Base-by-base conservation (phyloP, 2,888 invertebrate genomes). In the Lypha dubia region DNA sequence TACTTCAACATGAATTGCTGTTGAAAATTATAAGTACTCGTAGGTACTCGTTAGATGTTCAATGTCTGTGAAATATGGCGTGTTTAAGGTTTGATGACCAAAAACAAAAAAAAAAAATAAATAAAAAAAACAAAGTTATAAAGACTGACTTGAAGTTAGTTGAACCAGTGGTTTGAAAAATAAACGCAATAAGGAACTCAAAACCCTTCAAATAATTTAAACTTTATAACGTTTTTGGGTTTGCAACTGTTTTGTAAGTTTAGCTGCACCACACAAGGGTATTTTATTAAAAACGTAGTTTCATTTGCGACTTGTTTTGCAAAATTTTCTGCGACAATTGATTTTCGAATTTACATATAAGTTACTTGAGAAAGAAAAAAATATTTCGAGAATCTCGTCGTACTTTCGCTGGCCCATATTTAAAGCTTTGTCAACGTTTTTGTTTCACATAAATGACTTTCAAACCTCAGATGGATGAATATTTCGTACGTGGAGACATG, bases 21-120 rank as follows among this genome's bases (percentile, higher is more conserved):
- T 76, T 71, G 67, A 81, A 81, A 77, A 77, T 84, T 80, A 84
- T 46, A 49, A 76, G 73, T 79, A 73, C 41, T 46, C 22, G 41
- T 44, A 53, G 22, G 73, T 79, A 73, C 41, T 46, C 22, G 41
- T 44, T 44, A 22, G 56, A 75, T 70, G 56, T 67, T 71, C 53
- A 83, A 81, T 68, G 77, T 62, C 67, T 71, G 67, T 68, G 56
- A 80, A 80, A 46, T 46, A 65, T 80, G 17, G 80, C 84, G 46
- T 73, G 67, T 62, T 80, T 60, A 46, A n/a, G 51, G 51, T 70
- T 73, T 62, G 80, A 74, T 74, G 53, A 46, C 60, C 44, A 63
- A 46, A 68, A 73, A 49, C 35, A 41, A 38, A 56, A 24, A 17
- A 53, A 11, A 46, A 46, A n/a, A n/a, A n/a, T n/a, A 63, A 46